A percentile compares a stretch with the other conserved stretches of the same genome.
Evolutionary conservation across 2,113 vertebrate species (phyloP).

Genomic region (Nettapus auritus): DNA sequence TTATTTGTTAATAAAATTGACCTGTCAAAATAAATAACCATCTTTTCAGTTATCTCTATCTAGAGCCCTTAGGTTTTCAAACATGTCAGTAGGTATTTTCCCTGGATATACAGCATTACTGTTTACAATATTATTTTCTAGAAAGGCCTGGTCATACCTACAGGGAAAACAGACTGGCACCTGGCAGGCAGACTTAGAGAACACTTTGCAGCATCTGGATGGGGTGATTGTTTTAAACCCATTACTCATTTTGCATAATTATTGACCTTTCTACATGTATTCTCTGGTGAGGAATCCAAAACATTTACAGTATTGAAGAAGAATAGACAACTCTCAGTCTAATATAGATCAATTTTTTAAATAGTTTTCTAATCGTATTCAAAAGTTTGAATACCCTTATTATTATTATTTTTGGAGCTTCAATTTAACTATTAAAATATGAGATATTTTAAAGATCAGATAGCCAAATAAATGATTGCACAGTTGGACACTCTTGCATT

Average conservation of each 20-base stretch:
- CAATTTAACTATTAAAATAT: neutral
- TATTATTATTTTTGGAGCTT: neutral
- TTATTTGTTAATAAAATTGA: neutral
- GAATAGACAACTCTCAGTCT: conserved; percentile 12
- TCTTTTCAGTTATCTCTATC: neutral
- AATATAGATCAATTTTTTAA: neutral
- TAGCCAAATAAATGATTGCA: neutral
- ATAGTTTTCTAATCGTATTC: conserved; percentile 1
- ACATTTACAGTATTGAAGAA: conserved; percentile 34
- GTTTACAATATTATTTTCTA: conserved; percentile 24
- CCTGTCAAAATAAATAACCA: neutral
- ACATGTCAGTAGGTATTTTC: neutral
- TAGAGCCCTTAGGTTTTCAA: neutral
- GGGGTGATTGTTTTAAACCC: conserved; percentile 45
- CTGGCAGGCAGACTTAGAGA: conserved; percentile 42
- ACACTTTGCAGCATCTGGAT: conserved; percentile 60
- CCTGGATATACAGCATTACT: neutral
- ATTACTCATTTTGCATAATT: conserved; percentile 75
- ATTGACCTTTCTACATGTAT: conserved; percentile 66
- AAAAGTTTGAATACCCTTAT: neutral
- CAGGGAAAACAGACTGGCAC: conserved; percentile 19
- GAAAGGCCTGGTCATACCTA: neutral
- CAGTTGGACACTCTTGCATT: neutral
- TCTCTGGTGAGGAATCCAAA: conserved; percentile 48
- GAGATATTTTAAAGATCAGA: neutral